Evolutionary conservation across 2,888 invertebrate species (phyloP), one percentile per base, ranked within the genome.

Genomic region (Coremacera marginata): DNA sequence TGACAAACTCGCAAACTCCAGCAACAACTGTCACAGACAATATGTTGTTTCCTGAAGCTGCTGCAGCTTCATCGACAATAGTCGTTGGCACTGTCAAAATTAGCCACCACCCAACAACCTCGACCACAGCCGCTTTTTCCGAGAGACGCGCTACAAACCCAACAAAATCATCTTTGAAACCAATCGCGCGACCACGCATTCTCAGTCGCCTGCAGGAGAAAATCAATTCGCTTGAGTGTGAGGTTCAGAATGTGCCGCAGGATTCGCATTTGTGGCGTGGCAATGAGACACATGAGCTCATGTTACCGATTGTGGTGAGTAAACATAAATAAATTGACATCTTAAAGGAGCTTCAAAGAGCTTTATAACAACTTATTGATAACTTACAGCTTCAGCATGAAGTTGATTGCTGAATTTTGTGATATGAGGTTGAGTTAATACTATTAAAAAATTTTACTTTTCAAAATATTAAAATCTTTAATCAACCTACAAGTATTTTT

Each of bases 231-330:
- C 88, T 93, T 82, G 92, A 93, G 86, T 93, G 93, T 83, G 93
- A 93, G 87, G 90, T 93, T 83, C 92, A 93, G 81, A 91, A 92
- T 83, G 89, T 93, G 84, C 93, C 93, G 70, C 90, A 91, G 80
- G 93, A 93, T 84, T 93, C 93, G 67, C 91, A 92, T 80, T 89
- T 93, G 81, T 94, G 94, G 94, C 92, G 93, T 67, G 93, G 93
- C 84, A 94, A 94, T 85, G 93, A 94, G 87, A 94, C 94, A 19
- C 94, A 93, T 84, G 93, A 94, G 86, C 90, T 94, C 82, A 91
- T 92, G 83, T 89, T 94, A 75, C 93, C 94, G 31, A 91, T 92
- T 86, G 92, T 91, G 91, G 94, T 94, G 90, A 92, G 92, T 90
- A 73, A 65, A 76, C 8, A 70, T 55, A 9, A 31, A 34, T 70